Percentiles rank a stretch among this genome's conserved stretches.
phyloP scores from a whole-genome alignment of 2,797 vertebrate genomes.

The Sebastes goodei region DNA sequence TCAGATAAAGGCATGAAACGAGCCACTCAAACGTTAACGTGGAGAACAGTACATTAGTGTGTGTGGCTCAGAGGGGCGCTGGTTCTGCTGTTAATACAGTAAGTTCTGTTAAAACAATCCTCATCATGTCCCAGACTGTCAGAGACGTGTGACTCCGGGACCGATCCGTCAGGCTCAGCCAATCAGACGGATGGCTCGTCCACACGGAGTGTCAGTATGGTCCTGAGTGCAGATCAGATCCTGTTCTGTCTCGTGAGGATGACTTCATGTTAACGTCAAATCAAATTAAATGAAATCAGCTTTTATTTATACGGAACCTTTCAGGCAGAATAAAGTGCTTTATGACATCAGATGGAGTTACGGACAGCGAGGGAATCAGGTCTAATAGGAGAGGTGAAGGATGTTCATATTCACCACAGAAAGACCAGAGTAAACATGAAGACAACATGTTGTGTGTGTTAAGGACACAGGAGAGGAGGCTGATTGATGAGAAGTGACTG shows the following conservation, averaged over 20 bases:
- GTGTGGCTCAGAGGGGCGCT: background rate
- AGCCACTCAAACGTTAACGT: background rate
- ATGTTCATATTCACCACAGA: background rate
- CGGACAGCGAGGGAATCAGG: background rate
- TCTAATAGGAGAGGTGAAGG: background rate
- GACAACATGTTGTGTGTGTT: background rate
- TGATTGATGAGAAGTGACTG: conserved; percentile 57
- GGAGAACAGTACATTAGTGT: background rate
- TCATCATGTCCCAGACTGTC: background rate
- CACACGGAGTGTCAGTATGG: background rate
- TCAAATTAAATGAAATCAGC: background rate
- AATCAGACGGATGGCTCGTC: background rate
- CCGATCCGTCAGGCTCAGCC: background rate
- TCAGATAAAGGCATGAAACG: too few species aligned
- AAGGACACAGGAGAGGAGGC: background rate
- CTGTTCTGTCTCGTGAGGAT: background rate
- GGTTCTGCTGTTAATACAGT: background rate
- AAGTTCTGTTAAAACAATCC: background rate
- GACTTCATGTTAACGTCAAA: conserved; percentile 1
- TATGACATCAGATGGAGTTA: background rate
- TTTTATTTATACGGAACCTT: background rate
- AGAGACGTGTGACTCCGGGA: background rate
- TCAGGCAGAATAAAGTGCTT: background rate
- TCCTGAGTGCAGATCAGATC: background rate
- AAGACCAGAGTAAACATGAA: background rate